Evolutionary conservation across 2,797 vertebrate genomes (phyloP).

Genomic region (Chaenodraco wilsoni): DNA sequence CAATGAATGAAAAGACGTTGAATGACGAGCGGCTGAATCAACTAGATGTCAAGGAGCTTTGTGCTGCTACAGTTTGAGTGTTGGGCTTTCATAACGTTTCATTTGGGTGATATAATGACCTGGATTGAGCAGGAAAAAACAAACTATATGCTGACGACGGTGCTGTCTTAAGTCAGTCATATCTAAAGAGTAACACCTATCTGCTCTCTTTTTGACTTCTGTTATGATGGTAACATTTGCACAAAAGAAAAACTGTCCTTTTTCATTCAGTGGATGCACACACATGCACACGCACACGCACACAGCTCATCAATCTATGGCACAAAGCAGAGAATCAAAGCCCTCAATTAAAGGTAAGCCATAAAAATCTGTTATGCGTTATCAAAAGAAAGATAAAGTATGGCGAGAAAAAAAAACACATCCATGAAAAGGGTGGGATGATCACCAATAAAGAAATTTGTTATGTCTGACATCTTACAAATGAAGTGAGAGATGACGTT

Average conservation of each 20-base stretch:
- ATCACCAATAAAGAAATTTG: conserved; percentile 68
- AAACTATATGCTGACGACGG: conserved; percentile 49
- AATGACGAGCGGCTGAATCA: conserved; percentile 69
- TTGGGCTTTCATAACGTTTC: conserved; percentile 51
- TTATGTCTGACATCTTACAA: conserved; percentile 78
- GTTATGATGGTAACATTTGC: conserved; percentile 38
- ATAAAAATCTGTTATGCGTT: conserved; percentile 48
- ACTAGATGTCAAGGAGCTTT: conserved; percentile 68
- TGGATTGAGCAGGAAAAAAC: conserved; percentile 25
- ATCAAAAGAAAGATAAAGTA: conserved; percentile 49
- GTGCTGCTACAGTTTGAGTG: conserved; percentile 48
- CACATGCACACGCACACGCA: conserved; percentile 1
- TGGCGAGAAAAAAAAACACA: conserved; percentile 41
- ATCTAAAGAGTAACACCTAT: conserved; percentile 46
- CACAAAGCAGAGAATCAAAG: conserved; percentile 37
- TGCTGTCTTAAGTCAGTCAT: conserved; percentile 51
- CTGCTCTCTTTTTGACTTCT: conserved; percentile 36
- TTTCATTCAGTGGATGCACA: conserved; percentile 16
- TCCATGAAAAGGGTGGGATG: conserved; percentile 45
- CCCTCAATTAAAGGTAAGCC: conserved; percentile 23
- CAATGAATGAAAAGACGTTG: conserved; percentile 70
- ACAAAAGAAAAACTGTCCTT: conserved; percentile 14
- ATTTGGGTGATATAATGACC: conserved; percentile 38
- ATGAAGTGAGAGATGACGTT: conserved; percentile 70
- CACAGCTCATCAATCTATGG: conserved; percentile 13